Percentiles rank a stretch among this genome's conserved stretches.
phyloP scores from a whole-genome alignment of 2,888 invertebrate species.

The Macrosiphum euphorbiae region DNA sequence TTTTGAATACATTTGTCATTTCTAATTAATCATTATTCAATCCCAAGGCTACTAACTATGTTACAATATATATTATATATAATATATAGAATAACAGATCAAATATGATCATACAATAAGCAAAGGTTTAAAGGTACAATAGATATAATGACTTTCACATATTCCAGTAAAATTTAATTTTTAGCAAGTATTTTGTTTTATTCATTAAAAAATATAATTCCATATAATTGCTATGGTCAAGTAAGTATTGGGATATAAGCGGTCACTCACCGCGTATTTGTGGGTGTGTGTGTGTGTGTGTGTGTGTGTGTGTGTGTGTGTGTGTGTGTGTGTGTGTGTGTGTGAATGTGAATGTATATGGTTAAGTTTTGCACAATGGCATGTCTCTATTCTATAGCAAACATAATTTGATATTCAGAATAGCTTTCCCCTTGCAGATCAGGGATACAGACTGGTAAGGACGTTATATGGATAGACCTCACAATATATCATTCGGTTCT shows the following conservation, averaged over 20 bases:
- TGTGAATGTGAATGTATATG: background rate
- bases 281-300: background rate
- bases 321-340: no score
- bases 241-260: background rate
- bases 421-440: conserved; percentile 35
- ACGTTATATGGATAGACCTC: conserved; percentile 39
- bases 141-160: background rate
- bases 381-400: conserved; percentile 1
- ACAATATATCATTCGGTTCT: conserved; percentile 46
- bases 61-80: background rate
- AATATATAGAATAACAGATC: background rate
- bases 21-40: background rate
- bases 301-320: background rate
- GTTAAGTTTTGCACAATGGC: conserved; percentile 35
- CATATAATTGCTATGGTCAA: background rate
- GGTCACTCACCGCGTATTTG: background rate
- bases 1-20: background rate
- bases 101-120: background rate
- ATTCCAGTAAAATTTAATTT: background rate
- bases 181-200: background rate
- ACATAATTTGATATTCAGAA: conserved; percentile 59
- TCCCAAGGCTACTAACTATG: background rate
- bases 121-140: background rate
- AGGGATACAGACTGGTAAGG: conserved; percentile 20
- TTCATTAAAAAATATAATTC: background rate